Percentiles rank a stretch among this genome's conserved stretches.
phyloP scores from a whole-genome alignment of 2,888 invertebrate species.

The Lamellibrachia satsuma region DNA sequence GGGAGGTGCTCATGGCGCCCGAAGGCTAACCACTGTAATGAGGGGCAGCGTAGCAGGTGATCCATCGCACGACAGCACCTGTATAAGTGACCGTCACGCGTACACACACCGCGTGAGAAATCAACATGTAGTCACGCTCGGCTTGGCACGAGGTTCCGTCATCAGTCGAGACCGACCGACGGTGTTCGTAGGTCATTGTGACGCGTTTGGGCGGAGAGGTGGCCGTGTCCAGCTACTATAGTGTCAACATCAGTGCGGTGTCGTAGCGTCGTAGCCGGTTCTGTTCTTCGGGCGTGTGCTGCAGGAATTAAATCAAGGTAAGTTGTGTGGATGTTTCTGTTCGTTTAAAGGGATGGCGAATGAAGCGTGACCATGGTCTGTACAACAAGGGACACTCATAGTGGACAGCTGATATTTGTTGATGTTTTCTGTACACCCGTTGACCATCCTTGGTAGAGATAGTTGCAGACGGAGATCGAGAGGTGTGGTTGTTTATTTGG shows the following conservation, averaged over 20 bases:
- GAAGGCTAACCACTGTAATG: not conserved
- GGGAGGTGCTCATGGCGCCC: not conserved
- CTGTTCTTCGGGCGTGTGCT: not conserved
- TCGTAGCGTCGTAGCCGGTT: not conserved
- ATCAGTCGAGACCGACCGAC: not conserved
- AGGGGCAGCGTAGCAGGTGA: not conserved
- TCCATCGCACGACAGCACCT: not conserved
- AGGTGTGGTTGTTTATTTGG: not conserved
- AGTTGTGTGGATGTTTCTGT: not conserved
- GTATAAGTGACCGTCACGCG: not conserved
- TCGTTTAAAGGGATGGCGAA: not conserved
- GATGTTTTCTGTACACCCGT: not conserved
- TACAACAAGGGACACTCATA: not conserved
- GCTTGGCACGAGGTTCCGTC: not conserved
- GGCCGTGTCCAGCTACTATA: not conserved
- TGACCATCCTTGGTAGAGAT: not conserved
- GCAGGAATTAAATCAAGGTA: not conserved
- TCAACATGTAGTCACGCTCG: not conserved
- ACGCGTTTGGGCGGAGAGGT: not conserved
- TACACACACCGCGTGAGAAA: not conserved
- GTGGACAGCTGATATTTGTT: not conserved
- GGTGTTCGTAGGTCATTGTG: not conserved
- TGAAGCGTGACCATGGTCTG: conserved; percentile 1
- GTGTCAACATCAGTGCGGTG: not conserved
- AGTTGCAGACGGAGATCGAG: not conserved